Conservation (phyloP, 2,888 invertebrate genomes). For the Euphydryas editha region DNA sequence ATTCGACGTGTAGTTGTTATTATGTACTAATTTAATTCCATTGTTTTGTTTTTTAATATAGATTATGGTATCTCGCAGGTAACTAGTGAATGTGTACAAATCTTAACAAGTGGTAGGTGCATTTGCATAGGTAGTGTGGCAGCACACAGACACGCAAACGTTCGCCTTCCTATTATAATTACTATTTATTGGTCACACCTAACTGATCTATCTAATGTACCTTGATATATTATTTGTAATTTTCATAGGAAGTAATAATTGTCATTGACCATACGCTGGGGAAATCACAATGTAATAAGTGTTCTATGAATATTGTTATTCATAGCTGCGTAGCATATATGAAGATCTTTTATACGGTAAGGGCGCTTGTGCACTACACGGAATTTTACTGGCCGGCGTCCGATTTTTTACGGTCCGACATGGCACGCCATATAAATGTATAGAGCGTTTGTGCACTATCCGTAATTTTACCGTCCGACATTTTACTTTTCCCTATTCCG, state of each 20-base stretch:
- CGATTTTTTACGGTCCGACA: too few relatives aligned
- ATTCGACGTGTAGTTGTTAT: too few relatives aligned
- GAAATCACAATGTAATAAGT: background rate
- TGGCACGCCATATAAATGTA: too few relatives aligned
- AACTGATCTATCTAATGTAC: slow-evolving; percentile 36
- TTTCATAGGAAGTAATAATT: slow-evolving; percentile 11
- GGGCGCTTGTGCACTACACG: too few relatives aligned
- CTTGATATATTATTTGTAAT: background rate
- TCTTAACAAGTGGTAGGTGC: slow-evolving; percentile 15
- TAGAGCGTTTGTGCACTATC: too few relatives aligned
- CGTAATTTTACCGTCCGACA: too few relatives aligned
- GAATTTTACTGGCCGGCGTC: too few relatives aligned
- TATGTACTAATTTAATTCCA: too few relatives aligned
- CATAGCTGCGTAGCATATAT: too few relatives aligned
- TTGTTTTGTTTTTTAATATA: too few relatives aligned
- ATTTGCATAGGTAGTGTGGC: slow-evolving; percentile 56
- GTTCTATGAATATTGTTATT: background rate
- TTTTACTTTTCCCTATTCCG: too few relatives aligned
- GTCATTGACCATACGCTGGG: background rate
- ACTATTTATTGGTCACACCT: slow-evolving; percentile 42
- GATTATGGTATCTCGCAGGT: background rate
- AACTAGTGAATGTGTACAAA: background rate
- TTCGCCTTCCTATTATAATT: slow-evolving; percentile 42
- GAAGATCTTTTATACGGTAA: too few relatives aligned
- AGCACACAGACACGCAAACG: slow-evolving; percentile 51